Evolutionary conservation across 2,888 invertebrate species (phyloP), one percentile per base, ranked within the genome.

Genomic region (Trichogramma evanescens): DNA sequence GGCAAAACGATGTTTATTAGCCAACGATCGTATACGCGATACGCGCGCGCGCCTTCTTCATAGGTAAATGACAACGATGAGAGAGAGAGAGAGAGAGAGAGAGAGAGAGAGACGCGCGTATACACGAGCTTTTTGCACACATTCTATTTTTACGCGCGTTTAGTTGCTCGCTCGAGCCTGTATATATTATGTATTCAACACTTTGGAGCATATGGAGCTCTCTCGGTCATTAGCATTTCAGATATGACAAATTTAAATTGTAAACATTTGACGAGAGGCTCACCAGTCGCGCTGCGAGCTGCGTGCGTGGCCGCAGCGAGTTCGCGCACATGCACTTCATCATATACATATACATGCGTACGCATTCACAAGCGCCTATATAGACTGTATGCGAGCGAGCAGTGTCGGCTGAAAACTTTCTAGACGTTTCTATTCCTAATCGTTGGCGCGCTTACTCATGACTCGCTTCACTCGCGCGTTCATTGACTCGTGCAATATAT

Each of bases 391-490:
- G 58, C 54, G 46, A 13, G 38, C 9, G 44, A 13, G 7, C 9
- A 9, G 26, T 6, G 54, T 40, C 45, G 6, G 6, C 7, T 40
- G 39, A 6, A 53, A 43, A 56, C 58, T 62, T 56, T 58, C 62
- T 62, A n/a, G 55, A 43, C 55, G 52, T 56, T 58, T 62, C 62
- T 62, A 62, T 62, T 62, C 53, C 62, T 62, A 62, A 62, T 62
- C 58, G 58, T 48, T 46, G 9, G 61, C 13, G 6, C 40, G 43
- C 43, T 43, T 9, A 6, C 43, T 55, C 58, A 56, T 58, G 62
- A 62, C 62, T 13, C 62, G 62, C 40, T 42, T 42, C 26, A 40
- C 26, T 39, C 40, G 44, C 40, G 5, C 5, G 7, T 26, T 8
- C 43, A n/a, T 8, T 49, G 48, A 50, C 26, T 7, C 39, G 50